Evolutionary conservation across 2,888 invertebrate species (phyloP).

Genomic region (Xylophagus ater): DNA sequence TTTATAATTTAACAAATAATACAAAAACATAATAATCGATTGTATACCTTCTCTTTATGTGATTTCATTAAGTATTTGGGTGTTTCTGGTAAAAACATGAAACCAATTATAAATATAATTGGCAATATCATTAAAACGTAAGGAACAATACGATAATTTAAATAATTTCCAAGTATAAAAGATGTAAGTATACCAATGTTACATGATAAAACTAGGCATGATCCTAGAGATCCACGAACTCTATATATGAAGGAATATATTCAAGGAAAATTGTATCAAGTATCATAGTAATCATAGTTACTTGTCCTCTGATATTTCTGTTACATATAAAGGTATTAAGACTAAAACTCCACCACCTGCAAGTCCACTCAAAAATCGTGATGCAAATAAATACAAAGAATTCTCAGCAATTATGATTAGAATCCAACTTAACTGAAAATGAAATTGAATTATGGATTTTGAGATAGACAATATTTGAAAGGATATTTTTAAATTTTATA

Average conservation of each 20-base stretch:
- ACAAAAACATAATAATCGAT: not conserved
- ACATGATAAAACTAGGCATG: conserved; percentile 29
- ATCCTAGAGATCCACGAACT: conserved; percentile 33
- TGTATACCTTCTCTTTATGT: conserved; percentile 23
- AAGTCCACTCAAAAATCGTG: conserved; percentile 29
- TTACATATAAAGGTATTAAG: conserved; percentile 30
- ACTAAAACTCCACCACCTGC: conserved; percentile 29
- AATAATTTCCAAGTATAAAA: conserved; percentile 29
- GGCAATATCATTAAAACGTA: conserved; percentile 24
- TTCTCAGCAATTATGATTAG: conserved; percentile 27
- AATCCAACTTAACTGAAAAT: conserved; percentile 28
- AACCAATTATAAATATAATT: conserved; percentile 25
- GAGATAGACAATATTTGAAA: no score
- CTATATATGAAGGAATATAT: conserved; percentile 17
- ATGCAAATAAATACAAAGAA: conserved; percentile 24
- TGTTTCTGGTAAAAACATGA: conserved; percentile 33
- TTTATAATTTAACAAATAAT: not conserved
- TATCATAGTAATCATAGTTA: conserved; percentile 14
- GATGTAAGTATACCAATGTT: conserved; percentile 31
- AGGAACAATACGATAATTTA: conserved; percentile 25
- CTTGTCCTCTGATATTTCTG: conserved; percentile 32
- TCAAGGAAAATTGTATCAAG: conserved; percentile 6
- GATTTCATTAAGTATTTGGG: conserved; percentile 29
- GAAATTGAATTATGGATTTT: not conserved
- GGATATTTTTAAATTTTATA: not conserved